These are phyloP conservation scores for Sialia sialis DNA, from an alignment of 2,113 vertebrate species.

Conservation along the genomic window DNA sequence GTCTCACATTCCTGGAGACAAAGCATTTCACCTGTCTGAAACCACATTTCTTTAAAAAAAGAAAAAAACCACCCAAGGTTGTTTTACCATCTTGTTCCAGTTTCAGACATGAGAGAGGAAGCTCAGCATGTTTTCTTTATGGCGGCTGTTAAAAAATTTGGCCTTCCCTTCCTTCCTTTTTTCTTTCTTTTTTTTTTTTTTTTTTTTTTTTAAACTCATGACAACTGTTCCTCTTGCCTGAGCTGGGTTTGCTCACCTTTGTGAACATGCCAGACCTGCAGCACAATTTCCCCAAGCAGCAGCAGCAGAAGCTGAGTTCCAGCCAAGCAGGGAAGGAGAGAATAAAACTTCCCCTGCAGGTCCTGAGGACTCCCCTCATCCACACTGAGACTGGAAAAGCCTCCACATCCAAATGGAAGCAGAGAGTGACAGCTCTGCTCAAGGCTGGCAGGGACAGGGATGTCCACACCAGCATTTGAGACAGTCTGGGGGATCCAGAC, in stretches of 20 bases:
- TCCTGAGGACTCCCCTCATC: fast-evolving
- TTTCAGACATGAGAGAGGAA: not conserved
- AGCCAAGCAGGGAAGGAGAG: not conserved
- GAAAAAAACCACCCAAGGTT: fast-evolving
- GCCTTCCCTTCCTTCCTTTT: not conserved
- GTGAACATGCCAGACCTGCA: not conserved
- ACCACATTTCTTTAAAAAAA: not conserved
- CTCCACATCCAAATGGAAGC: fast-evolving
- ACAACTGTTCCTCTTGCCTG: not conserved
- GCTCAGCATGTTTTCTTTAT: not conserved
- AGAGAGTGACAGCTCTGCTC: not conserved
- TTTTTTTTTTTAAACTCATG: not conserved
- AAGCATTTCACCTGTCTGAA: not conserved
- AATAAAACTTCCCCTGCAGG: not conserved
- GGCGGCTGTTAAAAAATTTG: not conserved
- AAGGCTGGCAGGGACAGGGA: not conserved
- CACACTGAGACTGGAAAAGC: not conserved
- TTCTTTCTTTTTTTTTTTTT: fast-evolving
- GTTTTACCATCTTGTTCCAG: not conserved
- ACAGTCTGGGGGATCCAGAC: not conserved
- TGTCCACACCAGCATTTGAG: not conserved
- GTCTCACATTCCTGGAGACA: not conserved
- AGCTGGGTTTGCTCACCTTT: not conserved
- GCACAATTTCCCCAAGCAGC: not conserved
- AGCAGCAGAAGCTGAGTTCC: not conserved